Conservation (phyloP, 2,888 invertebrate species). For the Crepidodera aurea region DNA sequence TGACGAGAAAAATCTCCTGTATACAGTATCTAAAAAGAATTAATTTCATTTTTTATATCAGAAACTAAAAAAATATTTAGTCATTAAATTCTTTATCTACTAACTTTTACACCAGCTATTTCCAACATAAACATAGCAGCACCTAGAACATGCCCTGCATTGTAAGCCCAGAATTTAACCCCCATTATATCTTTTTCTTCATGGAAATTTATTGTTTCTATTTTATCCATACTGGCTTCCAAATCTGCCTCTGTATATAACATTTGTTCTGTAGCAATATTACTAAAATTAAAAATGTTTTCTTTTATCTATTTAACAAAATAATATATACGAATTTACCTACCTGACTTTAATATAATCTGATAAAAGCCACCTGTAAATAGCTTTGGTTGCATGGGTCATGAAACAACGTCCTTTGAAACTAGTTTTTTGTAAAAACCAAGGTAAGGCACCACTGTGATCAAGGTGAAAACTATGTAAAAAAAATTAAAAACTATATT, state of each 20-base stretch:
- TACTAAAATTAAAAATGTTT: constrained; percentile 69
- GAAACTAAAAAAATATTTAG: background rate
- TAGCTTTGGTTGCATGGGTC: constrained; percentile 99
- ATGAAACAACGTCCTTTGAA: constrained; percentile 98
- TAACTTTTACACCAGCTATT: constrained; percentile 89
- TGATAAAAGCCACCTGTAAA: constrained; percentile 96
- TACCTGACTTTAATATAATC: constrained; percentile 95
- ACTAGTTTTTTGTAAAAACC: constrained; percentile 96
- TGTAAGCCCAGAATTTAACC: constrained; percentile 98
- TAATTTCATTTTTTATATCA: constrained; percentile 19
- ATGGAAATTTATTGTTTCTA: constrained; percentile 97
- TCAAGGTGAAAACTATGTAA: constrained; percentile 92
- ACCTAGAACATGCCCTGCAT: constrained; percentile 98
- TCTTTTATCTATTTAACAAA: too few species aligned
- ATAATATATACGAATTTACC: background rate
- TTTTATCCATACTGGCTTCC: constrained; percentile 98
- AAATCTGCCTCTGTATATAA: constrained; percentile 97
- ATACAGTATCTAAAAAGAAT: constrained; percentile 74
- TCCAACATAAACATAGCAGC: constrained; percentile 99
- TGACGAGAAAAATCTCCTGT: constrained; percentile 99
- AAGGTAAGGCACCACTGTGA: constrained; percentile 97
- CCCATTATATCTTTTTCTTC: constrained; percentile 98
- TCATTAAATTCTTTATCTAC: background rate
- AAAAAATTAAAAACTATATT: background rate
- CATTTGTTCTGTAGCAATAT: constrained; percentile 96